These are phyloP conservation scores for Mastomys coucha DNA, from an alignment of 2,113 vertebrate species.

Conservation along the genomic window DNA sequence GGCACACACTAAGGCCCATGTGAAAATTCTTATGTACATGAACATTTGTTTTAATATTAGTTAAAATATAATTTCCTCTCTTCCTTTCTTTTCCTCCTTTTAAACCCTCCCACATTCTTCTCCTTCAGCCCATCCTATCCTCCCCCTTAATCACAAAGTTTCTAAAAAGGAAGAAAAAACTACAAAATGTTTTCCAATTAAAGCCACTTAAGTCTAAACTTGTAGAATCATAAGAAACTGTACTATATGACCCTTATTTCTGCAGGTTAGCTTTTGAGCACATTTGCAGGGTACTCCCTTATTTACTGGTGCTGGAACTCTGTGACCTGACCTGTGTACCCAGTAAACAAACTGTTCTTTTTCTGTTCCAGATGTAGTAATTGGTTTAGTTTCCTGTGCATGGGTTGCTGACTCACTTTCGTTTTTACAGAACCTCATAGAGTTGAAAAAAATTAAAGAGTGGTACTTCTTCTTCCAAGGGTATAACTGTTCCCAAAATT, in stretches of 20 bases:
- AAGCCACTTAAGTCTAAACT: conserved; percentile 9
- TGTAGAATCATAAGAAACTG: background rate
- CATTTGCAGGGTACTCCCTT: background rate
- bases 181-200: conserved; percentile 28
- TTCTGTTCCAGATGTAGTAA: background rate
- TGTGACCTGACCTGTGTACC: background rate
- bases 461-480: background rate
- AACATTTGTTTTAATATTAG: background rate
- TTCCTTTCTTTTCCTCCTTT: background rate
- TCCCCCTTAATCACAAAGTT: background rate
- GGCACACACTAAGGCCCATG: background rate
- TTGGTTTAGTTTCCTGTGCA: background rate
- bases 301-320: background rate
- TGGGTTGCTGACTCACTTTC: background rate
- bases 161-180: conserved; percentile 17
- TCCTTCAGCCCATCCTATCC: background rate
- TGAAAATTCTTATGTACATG: background rate
- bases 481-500: background rate
- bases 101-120: background rate
- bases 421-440: background rate
- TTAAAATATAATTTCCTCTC: background rate
- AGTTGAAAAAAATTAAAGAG: background rate
- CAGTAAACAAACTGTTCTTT: background rate
- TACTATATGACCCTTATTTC: background rate
- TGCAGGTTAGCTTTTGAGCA: background rate